phyloP scores from a whole-genome alignment of 2,888 invertebrate genomes.

The Heliconius ethilla region DNA sequence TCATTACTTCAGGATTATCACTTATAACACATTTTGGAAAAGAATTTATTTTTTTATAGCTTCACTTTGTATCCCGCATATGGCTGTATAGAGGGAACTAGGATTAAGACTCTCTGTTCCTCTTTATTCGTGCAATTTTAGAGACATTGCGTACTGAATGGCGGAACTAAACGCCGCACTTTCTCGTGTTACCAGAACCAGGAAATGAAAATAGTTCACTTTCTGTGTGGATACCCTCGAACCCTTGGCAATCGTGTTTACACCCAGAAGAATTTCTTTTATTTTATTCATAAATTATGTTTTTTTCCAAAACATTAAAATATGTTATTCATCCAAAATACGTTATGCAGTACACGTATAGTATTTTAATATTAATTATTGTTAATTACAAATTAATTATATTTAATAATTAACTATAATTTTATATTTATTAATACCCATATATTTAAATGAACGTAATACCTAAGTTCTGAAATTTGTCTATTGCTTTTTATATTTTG shows the following conservation, averaged over 20 bases:
- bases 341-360: neutral
- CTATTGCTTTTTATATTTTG: slow-evolving; percentile 5
- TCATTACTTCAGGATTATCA: slow-evolving; percentile 2
- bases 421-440: neutral
- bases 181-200: neutral
- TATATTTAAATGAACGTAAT: neutral
- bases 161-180: too few relatives aligned
- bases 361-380: neutral
- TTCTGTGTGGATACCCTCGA: neutral
- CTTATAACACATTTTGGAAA: neutral
- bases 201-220: neutral
- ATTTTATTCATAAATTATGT: neutral
- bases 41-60: neutral
- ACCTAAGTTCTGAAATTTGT: neutral
- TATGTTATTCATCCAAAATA: neutral
- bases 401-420: neutral
- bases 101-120: too few relatives aligned
- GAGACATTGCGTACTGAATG: too few relatives aligned
- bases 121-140: too few relatives aligned
- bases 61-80: too few relatives aligned
- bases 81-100: too few relatives aligned
- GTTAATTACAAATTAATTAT: neutral
- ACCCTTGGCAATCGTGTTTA: too few relatives aligned
- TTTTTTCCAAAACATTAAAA: neutral
- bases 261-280: neutral